Evolutionary conservation across 2,888 invertebrate species (phyloP), one percentile per base, ranked within the genome.

Genomic region (Junonia oenone): DNA sequence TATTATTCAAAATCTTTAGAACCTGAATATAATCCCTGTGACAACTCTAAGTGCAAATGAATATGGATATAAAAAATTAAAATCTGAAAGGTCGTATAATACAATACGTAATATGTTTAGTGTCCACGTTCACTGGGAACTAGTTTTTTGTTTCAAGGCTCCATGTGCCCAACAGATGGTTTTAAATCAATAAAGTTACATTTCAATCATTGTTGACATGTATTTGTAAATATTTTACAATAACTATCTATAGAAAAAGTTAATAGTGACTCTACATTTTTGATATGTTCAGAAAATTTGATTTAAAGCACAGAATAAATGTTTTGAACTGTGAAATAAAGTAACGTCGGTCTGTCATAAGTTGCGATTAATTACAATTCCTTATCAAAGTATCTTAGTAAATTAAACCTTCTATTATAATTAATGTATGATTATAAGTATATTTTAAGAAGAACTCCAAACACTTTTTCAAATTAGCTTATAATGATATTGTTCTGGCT

Each of bases 141-240:
- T 67, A 63, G 74, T 73, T 75, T 72, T 70, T 68, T 50, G 61
- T 68, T 52, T 73, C 74, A 77, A 76, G 76, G 75, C 67, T 70
- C 59, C 48, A 63, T 57, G 61, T 59, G 55, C 58, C 60, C 47
- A 40, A 31, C 38, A 65, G 62, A 66, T 63, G 61, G 56, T 63
- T 58, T 47, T 58, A 48, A 58, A 33, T 35, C 46, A 48, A 52
- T 56, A 19, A 50, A 55, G 49, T 49, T 37, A 51, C 45, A 46
- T 54, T 52, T 35, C 43, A 37, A 57, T 45, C n/a, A 51, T 43
- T 35, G 51, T 55, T 50, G 46, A 33, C 40, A 40, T 35, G 22
- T 11, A 11, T 43, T 19, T 15, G 17, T n/a, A 13, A n/a, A 1
- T 38, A n/a, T 22, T 6, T 13, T n/a, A n/a, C n/a, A n/a, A 47